These are phyloP conservation scores for Pseudochaenichthys georgianus DNA, from an alignment of 2,797 vertebrate genomes.

Conservation along the genomic window DNA sequence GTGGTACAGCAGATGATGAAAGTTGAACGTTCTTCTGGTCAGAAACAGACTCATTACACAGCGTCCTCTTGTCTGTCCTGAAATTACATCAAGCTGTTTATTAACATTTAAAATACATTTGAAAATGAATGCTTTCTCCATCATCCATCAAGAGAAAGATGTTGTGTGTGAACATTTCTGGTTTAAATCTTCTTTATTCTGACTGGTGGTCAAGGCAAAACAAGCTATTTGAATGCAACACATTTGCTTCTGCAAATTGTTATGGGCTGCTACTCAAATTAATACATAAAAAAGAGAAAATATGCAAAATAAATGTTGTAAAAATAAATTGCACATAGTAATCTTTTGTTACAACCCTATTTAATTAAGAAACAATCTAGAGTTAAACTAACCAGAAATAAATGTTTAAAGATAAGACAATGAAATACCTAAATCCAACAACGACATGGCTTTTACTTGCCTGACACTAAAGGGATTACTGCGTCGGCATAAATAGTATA, in stretches of 20 bases:
- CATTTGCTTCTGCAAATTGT: too few species aligned
- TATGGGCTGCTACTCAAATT: not conserved
- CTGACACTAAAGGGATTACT: constrained; percentile 1
- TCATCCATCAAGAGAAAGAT: not conserved
- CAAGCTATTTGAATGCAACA: too few species aligned
- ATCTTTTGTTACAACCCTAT: not conserved
- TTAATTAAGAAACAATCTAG: not conserved
- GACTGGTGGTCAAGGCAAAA: not conserved
- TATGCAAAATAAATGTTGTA: not conserved
- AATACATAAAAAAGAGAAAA: not conserved
- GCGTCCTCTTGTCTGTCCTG: constrained; percentile 71
- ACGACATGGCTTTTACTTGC: not conserved
- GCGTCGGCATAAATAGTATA: constrained; percentile 2
- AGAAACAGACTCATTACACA: constrained; percentile 63
- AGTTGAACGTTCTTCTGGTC: constrained; percentile 72
- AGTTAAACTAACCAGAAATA: not conserved
- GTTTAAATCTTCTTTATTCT: not conserved
- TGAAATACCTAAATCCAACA: not conserved
- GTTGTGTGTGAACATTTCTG: not conserved
- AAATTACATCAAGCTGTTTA: constrained; percentile 24
- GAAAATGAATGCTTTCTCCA: not conserved
- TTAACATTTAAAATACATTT: not conserved
- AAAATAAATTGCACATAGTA: not conserved
- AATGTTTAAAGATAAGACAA: not conserved
- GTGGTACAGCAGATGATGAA: constrained; percentile 53